phyloP scores from a whole-genome alignment of 2,113 vertebrate genomes.

The Anguilla rostrata region DNA sequence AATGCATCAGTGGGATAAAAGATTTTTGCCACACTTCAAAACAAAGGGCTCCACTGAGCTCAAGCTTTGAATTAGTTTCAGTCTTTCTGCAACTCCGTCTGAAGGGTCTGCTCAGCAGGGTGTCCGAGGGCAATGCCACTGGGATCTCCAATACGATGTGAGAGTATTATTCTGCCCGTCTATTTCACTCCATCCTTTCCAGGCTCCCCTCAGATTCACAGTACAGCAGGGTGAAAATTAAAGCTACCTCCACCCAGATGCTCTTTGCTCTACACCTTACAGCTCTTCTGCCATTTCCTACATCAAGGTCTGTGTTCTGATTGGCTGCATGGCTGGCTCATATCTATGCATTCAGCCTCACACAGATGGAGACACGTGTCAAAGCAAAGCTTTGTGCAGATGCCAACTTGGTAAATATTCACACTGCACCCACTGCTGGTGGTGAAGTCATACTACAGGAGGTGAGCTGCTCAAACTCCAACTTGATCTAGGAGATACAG shows the following conservation, averaged over 20 bases:
- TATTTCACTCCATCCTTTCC: not conserved
- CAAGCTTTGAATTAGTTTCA: conserved; percentile 6
- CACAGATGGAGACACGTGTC: not conserved
- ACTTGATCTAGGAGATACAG: not conserved
- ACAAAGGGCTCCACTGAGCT: not conserved
- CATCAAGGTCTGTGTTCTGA: not conserved
- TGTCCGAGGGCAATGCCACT: conserved; percentile 18
- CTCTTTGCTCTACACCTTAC: not conserved
- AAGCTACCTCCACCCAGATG: not conserved
- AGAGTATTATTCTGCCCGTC: conserved; percentile 7
- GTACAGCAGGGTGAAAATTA: not conserved
- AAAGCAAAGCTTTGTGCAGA: not conserved
- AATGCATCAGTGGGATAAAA: conserved; percentile 20
- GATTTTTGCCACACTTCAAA: conserved; percentile 2
- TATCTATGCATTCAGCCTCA: not conserved
- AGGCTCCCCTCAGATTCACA: conserved; percentile 3
- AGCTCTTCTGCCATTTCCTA: not conserved
- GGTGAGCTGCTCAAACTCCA: not conserved
- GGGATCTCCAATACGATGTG: conserved; percentile 12
- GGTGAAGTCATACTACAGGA: not conserved
- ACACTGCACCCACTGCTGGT: not conserved
- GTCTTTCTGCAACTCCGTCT: not conserved
- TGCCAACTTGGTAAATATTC: not conserved
- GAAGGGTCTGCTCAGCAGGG: not conserved
- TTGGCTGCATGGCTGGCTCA: not conserved